Percentiles rank a stretch among this genome's conserved stretches.
phyloP scores from a whole-genome alignment of 2,113 vertebrate genomes.

The Halcyon senegalensis region DNA sequence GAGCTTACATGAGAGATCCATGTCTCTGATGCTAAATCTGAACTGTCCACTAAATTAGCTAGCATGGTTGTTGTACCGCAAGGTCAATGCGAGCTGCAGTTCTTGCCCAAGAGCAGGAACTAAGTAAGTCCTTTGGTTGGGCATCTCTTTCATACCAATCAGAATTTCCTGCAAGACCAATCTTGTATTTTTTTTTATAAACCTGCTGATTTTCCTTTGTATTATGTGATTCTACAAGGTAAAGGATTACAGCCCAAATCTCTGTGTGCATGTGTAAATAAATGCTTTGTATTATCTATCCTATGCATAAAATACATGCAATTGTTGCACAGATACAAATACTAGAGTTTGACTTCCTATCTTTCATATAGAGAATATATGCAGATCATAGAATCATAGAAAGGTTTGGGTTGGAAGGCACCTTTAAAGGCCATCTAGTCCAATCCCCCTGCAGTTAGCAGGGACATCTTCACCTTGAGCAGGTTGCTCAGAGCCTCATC shows the following conservation, averaged over 20 bases:
- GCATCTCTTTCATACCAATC: background rate
- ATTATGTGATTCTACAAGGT: background rate
- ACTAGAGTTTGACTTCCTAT: background rate
- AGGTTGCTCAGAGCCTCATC: background rate
- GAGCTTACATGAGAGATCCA: background rate
- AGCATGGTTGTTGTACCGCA: background rate
- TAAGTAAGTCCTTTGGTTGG: background rate
- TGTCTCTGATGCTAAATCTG: background rate
- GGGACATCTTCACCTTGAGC: background rate
- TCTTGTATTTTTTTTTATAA: background rate
- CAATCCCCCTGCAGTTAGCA: background rate
- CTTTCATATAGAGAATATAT: background rate
- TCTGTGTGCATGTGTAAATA: background rate
- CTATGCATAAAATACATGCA: background rate
- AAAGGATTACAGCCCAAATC: background rate
- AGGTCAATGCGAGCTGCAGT: background rate
- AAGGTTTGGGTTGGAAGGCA: background rate
- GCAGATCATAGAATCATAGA: background rate
- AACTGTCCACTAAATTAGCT: background rate
- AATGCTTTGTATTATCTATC: background rate
- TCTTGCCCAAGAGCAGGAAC: background rate
- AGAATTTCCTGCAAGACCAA: background rate
- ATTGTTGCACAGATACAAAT: background rate
- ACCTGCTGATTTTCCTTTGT: background rate
- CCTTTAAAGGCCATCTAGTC: background rate